Base-by-base conservation (phyloP, 2,797 vertebrate genomes). In the Halcyon badia region DNA sequence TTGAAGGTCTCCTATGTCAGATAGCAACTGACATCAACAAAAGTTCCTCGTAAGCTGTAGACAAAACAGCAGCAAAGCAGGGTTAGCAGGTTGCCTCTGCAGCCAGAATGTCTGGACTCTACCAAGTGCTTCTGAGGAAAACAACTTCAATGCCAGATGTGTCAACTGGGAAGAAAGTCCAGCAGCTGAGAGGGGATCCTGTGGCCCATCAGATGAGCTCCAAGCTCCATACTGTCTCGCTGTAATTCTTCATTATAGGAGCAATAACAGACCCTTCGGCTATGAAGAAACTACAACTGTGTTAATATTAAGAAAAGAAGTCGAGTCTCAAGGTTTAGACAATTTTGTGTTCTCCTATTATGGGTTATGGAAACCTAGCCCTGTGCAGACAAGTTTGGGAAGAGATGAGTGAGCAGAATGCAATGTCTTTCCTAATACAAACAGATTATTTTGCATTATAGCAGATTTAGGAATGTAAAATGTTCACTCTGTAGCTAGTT, bases 361-460 rank as follows among this genome's bases (percentile, higher is more conserved):
- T 9, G 69, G 66, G 46, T 81, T 92, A 75, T 92, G 35, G 96
- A 93, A 91, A 90, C 25, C 68, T 42, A 95, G 81, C 62, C 81
- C 75, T 95, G 95, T 94, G 88, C 86, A 87, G 93, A 96, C 94
- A 96, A 95, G 94, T 69, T 88, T 93, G 60, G 52, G 81, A 89
- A 93, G 86, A 49, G 83, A 96, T 95, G 96, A 95, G 86, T 85
- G 94, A 95, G 86, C 88, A 95, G 92, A 96, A 97, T 90, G 86
- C 87, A 96, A 96, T 93, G 88, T 85, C 91, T 93, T 91, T 81
- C 76, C 95, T 96, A 96, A 96, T 93, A 92, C 96, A 94, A 94
- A 97, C 95, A 97, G 96, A 96, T 96, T 97, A 92, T 94, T 97
- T 69, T 97, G 83, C 81, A 94, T 94, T 95, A 92, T 83, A 82